Conservation (phyloP, 1,140 invertebrate species). For the Chlorops oryzae region DNA sequence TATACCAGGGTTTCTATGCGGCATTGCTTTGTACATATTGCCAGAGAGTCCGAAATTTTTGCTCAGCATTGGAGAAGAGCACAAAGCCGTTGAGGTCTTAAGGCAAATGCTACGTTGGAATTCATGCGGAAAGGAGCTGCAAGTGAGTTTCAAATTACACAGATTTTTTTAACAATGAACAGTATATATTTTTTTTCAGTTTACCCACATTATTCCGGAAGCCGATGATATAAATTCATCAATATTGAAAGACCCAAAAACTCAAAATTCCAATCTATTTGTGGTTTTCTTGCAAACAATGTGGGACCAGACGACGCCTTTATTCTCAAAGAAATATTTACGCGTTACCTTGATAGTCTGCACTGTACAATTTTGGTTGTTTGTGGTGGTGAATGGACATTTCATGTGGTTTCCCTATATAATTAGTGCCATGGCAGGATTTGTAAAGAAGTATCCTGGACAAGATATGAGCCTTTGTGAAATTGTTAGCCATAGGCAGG, state of each 20-base stretch:
- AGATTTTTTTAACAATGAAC: no score
- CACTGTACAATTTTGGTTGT: constrained; percentile 2
- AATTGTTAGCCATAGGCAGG: neutral
- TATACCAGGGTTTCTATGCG: constrained; percentile 4
- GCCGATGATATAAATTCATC: neutral
- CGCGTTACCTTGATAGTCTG: constrained; percentile 39
- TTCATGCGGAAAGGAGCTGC: constrained; percentile 42
- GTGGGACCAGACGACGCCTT: constrained; percentile 47
- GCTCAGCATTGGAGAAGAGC: constrained; percentile 53
- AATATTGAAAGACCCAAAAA: no score
- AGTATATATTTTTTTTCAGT: no score
- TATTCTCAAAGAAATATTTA: constrained; percentile 47
- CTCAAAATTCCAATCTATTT: neutral
- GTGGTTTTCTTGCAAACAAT: constrained; percentile 25
- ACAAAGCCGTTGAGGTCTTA: constrained; percentile 55
- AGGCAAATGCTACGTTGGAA: constrained; percentile 55
- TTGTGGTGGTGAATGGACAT: constrained; percentile 13
- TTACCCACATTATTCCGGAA: neutral
- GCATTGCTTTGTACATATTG: constrained; percentile 50
- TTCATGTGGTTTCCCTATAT: constrained; percentile 15
- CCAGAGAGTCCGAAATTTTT: constrained; percentile 71
- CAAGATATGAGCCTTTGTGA: constrained; percentile 4
- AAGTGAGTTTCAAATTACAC: neutral
- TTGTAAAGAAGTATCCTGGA: neutral
- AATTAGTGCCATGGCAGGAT: constrained; percentile 1